Evolutionary conservation across 2,113 vertebrate species (phyloP).

Genomic region (Gila orcuttii): DNA sequence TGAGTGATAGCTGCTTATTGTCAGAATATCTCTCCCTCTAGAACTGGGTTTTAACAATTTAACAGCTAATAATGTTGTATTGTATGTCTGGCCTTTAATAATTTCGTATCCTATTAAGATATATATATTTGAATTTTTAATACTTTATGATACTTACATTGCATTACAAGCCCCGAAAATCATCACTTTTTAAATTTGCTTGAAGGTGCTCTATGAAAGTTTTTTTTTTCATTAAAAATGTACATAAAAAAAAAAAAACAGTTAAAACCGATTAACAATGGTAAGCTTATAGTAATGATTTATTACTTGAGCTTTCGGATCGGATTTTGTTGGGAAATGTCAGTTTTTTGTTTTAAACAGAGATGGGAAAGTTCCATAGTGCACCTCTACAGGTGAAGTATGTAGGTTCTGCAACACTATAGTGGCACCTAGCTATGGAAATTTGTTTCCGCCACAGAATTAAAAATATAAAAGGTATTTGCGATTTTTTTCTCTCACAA

Average conservation of each 20-base stretch:
- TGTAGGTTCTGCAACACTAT: no score
- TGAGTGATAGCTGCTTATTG: background rate
- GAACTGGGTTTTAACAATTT: background rate
- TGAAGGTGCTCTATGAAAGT: background rate
- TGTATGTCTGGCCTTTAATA: background rate
- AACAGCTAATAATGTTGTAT: background rate
- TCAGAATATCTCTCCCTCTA: background rate
- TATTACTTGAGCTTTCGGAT: background rate
- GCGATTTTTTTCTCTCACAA: no score
- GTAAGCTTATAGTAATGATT: background rate
- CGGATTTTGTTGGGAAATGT: background rate
- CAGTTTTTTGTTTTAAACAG: background rate
- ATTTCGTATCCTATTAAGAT: background rate
- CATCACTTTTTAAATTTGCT: background rate
- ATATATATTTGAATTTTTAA: background rate
- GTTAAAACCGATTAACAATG: background rate
- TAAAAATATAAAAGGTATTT: no score
- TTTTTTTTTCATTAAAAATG: background rate
- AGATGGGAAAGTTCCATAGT: no score
- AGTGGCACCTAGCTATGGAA: no score
- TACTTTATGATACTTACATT: background rate
- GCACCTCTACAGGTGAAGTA: no score
- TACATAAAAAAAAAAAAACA: background rate
- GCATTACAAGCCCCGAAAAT: background rate
- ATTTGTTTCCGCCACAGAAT: no score